These are phyloP conservation scores for Philypnodon macrostomus DNA, from an alignment of 2,797 vertebrate species.

Conservation along the genomic window DNA sequence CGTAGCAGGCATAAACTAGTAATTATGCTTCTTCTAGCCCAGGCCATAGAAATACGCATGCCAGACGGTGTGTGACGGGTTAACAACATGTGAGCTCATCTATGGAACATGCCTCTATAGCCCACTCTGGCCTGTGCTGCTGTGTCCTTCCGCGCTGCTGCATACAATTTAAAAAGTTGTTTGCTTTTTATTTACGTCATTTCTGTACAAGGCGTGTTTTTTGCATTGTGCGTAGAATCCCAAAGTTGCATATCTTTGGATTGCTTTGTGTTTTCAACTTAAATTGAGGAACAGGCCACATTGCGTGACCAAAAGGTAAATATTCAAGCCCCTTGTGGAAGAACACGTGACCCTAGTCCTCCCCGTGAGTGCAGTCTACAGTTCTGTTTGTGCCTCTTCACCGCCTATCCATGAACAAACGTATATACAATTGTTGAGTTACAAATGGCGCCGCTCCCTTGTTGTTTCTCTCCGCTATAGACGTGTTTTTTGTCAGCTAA, in stretches of 20 bases:
- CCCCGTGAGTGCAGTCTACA: constrained; percentile 39
- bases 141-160: neutral
- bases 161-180: too few species aligned
- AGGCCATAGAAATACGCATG: neutral
- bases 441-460: neutral
- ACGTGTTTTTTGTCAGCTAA: constrained; percentile 30
- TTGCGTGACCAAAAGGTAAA: constrained; percentile 77
- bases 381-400: constrained; percentile 28
- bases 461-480: constrained; percentile 5
- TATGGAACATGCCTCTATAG: constrained; percentile 5
- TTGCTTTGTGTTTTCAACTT: neutral
- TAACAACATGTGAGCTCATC: constrained; percentile 5
- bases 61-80: constrained; percentile 2
- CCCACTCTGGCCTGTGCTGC: neutral
- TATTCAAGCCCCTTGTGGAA: constrained; percentile 69
- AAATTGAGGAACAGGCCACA: constrained; percentile 39
- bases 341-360: constrained; percentile 69
- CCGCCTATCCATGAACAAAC: constrained; percentile 7
- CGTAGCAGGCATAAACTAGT: too few species aligned
- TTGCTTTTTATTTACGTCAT: too few species aligned
- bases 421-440: constrained; percentile 6
- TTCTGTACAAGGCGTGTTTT: too few species aligned
- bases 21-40: neutral
- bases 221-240: neutral
- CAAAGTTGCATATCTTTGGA: neutral